Conservation (phyloP, 2,888 invertebrate species). For the Spisula solida region DNA sequence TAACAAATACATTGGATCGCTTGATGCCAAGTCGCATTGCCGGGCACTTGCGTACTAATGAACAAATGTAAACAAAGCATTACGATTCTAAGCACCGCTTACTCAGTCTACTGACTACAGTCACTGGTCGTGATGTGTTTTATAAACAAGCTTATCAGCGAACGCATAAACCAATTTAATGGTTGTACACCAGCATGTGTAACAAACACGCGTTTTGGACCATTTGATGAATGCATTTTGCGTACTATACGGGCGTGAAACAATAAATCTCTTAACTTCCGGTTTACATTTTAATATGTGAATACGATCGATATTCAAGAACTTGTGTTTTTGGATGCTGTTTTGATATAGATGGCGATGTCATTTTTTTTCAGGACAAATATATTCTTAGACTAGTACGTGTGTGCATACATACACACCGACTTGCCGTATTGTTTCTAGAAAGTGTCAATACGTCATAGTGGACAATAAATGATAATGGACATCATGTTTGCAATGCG, state of each 20-base stretch:
- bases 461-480: too few species aligned
- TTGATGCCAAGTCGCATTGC: not conserved
- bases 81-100: not conserved
- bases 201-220: slow-evolving; percentile 22
- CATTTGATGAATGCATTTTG: slow-evolving; percentile 46
- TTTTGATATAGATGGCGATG: not conserved
- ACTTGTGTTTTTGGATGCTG: slow-evolving; percentile 9
- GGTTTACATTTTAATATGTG: slow-evolving; percentile 70
- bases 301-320: slow-evolving; percentile 56
- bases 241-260: slow-evolving; percentile 42
- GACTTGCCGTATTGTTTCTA: too few species aligned
- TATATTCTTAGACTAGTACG: too few species aligned
- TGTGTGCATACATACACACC: too few species aligned
- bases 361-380: not conserved
- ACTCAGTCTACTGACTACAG: not conserved
- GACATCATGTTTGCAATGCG: too few species aligned
- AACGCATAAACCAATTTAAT: slow-evolving; percentile 48
- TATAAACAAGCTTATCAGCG: slow-evolving; percentile 53
- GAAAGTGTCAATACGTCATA: too few species aligned
- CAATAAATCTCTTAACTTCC: slow-evolving; percentile 63
- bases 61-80: not conserved
- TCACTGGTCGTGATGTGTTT: slow-evolving; percentile 31
- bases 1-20: not conserved
- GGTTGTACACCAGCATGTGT: slow-evolving; percentile 37
- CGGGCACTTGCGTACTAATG: not conserved